Percentiles rank a stretch among this genome's conserved stretches.
phyloP scores from a whole-genome alignment of 2,113 vertebrate genomes.

The Prietella phreatophila region DNA sequence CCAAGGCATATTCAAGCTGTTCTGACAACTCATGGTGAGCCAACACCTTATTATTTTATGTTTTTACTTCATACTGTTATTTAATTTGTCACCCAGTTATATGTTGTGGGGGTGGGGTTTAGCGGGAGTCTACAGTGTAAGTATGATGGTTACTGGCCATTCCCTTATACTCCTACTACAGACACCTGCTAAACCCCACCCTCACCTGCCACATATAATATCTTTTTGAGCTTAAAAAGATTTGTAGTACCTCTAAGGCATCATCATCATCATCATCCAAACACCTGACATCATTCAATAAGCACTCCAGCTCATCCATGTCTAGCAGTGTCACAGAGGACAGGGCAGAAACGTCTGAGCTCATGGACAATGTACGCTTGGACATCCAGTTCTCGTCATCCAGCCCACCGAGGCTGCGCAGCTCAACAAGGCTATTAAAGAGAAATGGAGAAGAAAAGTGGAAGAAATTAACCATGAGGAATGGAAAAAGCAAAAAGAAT shows the following conservation, averaged over 20 bases:
- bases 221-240: neutral
- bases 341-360: slow-evolving; percentile 71
- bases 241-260: slow-evolving; percentile 64
- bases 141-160: neutral
- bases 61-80: neutral
- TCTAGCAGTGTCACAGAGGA: slow-evolving; percentile 74
- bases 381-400: slow-evolving; percentile 51
- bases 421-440: slow-evolving; percentile 68
- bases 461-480: neutral
- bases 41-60: neutral
- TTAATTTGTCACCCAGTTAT: neutral
- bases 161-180: neutral
- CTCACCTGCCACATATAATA: neutral
- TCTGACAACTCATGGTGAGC: neutral
- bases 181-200: neutral
- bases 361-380: slow-evolving; percentile 64
- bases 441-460: neutral
- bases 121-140: neutral
- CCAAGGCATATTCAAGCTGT: too few relatives aligned
- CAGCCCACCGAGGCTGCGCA: slow-evolving; percentile 71
- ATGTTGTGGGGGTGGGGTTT: neutral
- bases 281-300: slow-evolving; percentile 71
- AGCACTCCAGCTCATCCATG: slow-evolving; percentile 71
- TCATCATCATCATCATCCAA: slow-evolving; percentile 68
- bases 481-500: neutral